Evolutionary conservation across 2,797 vertebrate species (phyloP), one percentile per base, ranked within the genome.

Genomic region (Forpus xanthops): DNA sequence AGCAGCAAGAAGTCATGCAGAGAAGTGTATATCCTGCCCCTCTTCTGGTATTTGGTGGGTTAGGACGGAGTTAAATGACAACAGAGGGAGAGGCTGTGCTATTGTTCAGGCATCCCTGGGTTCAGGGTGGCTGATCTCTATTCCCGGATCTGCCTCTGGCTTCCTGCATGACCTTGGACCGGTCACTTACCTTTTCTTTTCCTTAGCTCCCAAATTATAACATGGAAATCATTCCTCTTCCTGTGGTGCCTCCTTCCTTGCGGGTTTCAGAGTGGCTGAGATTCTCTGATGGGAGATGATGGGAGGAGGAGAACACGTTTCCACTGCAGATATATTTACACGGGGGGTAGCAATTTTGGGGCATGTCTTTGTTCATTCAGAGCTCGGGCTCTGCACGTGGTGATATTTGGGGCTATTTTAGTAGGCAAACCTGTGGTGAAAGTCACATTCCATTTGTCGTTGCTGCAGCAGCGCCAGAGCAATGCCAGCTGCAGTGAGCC

Each of bases 111-210:
- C 93, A 95, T 81, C 94, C 89, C 74, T 94, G 89, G 73, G 83
- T 52, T 80, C 89, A 94, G 89, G 76, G 76, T 93, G 71, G 81
- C 94, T 35, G 91, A 30, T 55, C 95, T 96, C 94, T 97, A 96
- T 96, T 97, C 94, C 94, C 95, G 96, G 94, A 97, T 97, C 93
- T 97, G 94, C 89, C 94, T 94, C 83, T 76, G 89, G 87, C 64
- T 96, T 97, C 96, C 96, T 96, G 91, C 95, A 56, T 70, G 94
- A 94, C 94, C 96, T 94, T 95, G 95, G 82, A 37, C 55, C 8
- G 28, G 55, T 86, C 85, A 10, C 77, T 92, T 55, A 95, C 94
- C 94, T 96, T 96, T 91, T 91, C 92, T 97, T 96, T 95, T 88
- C 94, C 80, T 91, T 12, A 95, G 83, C 86, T 94, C 79, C 77